These are phyloP conservation scores for Cepaea nemoralis DNA, from an alignment of 1,140 invertebrate species.

Conservation along the genomic window DNA sequence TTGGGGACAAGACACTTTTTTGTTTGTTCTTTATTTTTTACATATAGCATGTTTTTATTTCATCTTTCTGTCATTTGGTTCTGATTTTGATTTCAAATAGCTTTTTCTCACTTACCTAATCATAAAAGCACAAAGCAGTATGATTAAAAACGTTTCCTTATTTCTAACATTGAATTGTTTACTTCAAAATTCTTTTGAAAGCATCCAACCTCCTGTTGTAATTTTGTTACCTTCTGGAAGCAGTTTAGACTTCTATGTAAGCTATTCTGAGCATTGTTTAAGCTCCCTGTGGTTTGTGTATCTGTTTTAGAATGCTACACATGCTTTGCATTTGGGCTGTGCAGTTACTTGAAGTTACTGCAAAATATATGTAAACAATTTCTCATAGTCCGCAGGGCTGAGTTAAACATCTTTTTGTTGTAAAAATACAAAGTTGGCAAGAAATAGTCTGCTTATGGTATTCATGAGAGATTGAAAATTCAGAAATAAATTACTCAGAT, in stretches of 20 bases:
- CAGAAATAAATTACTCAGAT: too few relatives aligned
- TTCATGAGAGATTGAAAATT: too few relatives aligned
- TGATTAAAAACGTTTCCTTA: not conserved
- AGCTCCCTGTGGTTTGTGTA: not conserved
- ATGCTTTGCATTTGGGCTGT: not conserved
- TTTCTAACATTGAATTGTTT: not conserved
- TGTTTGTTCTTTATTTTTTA: not conserved
- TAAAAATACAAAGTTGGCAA: too few relatives aligned
- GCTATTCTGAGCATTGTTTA: not conserved
- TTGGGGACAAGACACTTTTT: too few relatives aligned
- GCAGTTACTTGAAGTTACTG: too few relatives aligned
- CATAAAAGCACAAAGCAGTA: not conserved
- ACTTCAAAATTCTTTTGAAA: not conserved
- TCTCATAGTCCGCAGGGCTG: too few relatives aligned
- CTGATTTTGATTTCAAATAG: not conserved
- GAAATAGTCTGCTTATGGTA: too few relatives aligned
- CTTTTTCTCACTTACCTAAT: not conserved
- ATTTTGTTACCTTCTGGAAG: not conserved
- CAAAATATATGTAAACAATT: too few relatives aligned
- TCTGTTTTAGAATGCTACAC: not conserved
- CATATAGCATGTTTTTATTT: slow-evolving; percentile 7
- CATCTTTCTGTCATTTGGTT: not conserved
- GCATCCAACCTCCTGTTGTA: not conserved
- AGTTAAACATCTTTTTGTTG: too few relatives aligned
- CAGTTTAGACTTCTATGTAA: not conserved